Evolutionary conservation across 2,888 invertebrate genomes (phyloP), one percentile per base, ranked within the genome.

Genomic region (Caenorhabditis sp.): DNA sequence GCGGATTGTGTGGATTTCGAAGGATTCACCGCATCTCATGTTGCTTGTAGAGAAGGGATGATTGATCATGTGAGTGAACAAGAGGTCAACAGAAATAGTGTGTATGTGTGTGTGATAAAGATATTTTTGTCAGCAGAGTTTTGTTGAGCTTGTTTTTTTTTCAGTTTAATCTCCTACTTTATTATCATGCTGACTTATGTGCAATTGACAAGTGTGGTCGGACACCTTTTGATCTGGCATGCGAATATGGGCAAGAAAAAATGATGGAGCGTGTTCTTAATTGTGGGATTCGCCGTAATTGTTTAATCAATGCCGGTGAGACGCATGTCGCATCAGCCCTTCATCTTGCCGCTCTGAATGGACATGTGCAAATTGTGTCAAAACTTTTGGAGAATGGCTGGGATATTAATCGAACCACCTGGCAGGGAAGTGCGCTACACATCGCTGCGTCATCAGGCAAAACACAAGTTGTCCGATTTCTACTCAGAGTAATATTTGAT

Each of bases 141-240:
- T n/a, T n/a, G n/a, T n/a, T n/a, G n/a, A n/a, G n/a, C n/a, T 50
- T 50, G n/a, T 50, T 24, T 55, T 24, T n/a, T n/a, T 60, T 71
- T 64, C 60, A 90, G 90, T 88, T 89, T 24, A 88, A 88, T 57
- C 78, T 89, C 54, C 81, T 90, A 36, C 72, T 90, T 62, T 84
- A 88, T 55, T 88, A 89, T 71, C 88, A 89, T 70, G 89, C 88
- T 0, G 88, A 89, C 72, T 88, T 89, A 5, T 87, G 88, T 10
- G 78, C 88, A 5, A 79, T 86, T 43, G 89, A 89, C 82, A 88
- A 88, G 58, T 85, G 87, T 31, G 84, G 88, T 55, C 88, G 88
- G 77, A 89, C 90, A 1, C 88, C 90, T 0, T 86, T 90, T 17
- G 90, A 90, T 78, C 79, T 89, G 60, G 90, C 90, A 54, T 89